Evolutionary conservation across 2,113 vertebrate species (phyloP).

Genomic region (Passer montanus): DNA sequence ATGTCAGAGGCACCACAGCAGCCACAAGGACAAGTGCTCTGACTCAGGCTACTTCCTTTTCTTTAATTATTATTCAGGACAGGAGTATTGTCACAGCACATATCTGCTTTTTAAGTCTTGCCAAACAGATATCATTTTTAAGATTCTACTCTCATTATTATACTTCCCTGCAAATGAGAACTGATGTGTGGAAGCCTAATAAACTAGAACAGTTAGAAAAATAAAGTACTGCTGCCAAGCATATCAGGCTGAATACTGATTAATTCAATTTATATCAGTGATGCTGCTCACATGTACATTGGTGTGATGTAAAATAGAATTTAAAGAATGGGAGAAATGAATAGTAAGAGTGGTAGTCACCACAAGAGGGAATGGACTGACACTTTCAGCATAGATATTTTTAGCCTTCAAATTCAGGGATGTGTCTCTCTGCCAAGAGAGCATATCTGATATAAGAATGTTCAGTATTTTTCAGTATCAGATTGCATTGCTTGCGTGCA

Average conservation of each 20-base stretch:
- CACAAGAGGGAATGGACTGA: not conserved
- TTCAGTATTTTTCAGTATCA: not conserved
- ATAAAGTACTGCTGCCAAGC: not conserved
- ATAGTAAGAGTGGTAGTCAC: not conserved
- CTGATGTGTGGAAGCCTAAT: not conserved
- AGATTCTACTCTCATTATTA: not conserved
- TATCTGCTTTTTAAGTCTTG: not conserved
- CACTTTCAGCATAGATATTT: not conserved
- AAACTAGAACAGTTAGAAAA: not conserved
- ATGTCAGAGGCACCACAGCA: rapidly evolving
- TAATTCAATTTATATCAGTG: not conserved
- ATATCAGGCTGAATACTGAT: not conserved
- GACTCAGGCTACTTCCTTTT: too few species aligned
- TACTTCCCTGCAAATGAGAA: not conserved
- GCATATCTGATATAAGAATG: not conserved
- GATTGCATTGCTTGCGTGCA: not conserved
- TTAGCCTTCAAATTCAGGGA: not conserved
- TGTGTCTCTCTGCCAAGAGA: not conserved
- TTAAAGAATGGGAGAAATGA: not conserved
- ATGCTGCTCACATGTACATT: not conserved
- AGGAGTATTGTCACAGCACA: not conserved
- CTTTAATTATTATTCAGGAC: not conserved
- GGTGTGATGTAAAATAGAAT: not conserved
- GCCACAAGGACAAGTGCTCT: not conserved
- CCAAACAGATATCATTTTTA: not conserved